Evolutionary conservation across 1,140 invertebrate species (phyloP).

Genomic region (Heliothis virescens): DNA sequence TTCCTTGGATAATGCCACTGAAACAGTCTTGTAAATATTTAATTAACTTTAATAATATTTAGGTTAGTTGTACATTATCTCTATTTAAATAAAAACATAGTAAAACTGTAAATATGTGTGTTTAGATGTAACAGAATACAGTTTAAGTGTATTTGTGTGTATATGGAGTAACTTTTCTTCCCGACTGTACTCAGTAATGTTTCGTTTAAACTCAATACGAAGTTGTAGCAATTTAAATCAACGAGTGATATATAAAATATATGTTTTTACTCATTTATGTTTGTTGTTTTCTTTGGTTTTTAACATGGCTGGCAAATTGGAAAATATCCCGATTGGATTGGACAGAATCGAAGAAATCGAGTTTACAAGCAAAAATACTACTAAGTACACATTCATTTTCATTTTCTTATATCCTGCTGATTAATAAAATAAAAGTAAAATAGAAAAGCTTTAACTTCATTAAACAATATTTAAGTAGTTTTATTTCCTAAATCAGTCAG

Average conservation of each 20-base stretch:
- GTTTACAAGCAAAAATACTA: no score
- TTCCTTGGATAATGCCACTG: constrained; percentile 61
- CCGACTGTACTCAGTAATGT: constrained; percentile 61
- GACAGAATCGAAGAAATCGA: no score
- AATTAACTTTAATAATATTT: constrained; percentile 33
- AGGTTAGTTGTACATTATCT: constrained; percentile 59
- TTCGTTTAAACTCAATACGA: constrained; percentile 52
- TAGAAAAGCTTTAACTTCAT: no score
- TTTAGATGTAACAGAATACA: constrained; percentile 53
- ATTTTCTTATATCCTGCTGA: no score
- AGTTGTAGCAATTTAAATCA: constrained; percentile 66
- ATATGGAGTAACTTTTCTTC: constrained; percentile 62
- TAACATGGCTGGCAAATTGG: no score
- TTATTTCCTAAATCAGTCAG: no score
- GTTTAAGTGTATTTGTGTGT: constrained; percentile 70
- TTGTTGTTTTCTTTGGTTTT: constrained; percentile 59
- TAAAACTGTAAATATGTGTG: constrained; percentile 73
- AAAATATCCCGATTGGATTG: no score
- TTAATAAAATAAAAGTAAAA: no score
- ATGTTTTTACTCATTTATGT: constrained; percentile 84
- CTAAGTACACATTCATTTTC: no score
- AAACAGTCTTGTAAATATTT: constrained; percentile 56
- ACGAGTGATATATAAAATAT: constrained; percentile 83
- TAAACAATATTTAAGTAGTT: no score
- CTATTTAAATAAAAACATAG: constrained; percentile 52